These are phyloP conservation scores for Collichthys lucidus DNA, from an alignment of 2,113 vertebrate species.

Conservation along the genomic window DNA sequence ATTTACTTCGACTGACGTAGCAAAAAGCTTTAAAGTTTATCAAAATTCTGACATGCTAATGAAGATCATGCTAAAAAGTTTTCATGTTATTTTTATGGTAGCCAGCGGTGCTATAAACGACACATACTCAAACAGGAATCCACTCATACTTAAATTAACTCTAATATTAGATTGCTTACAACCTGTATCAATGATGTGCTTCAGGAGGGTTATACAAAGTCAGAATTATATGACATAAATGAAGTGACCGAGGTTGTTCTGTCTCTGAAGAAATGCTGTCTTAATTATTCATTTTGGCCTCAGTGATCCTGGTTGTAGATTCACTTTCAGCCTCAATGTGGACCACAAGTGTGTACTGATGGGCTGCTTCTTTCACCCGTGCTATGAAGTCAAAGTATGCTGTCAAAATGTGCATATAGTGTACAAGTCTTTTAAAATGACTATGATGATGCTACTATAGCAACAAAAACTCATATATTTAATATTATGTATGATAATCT, in stretches of 20 bases:
- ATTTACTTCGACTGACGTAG: neutral
- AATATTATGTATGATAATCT: slow-evolving; percentile 32
- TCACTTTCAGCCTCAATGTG: neutral
- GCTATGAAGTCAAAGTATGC: neutral
- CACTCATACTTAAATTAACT: neutral
- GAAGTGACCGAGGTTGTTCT: neutral
- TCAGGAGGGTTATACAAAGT: neutral
- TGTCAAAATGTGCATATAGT: slow-evolving; percentile 5
- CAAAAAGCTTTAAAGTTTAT: neutral
- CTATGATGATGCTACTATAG: neutral
- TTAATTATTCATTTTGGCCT: slow-evolving; percentile 1
- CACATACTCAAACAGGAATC: neutral
- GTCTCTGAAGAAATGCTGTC: slow-evolving; percentile 16
- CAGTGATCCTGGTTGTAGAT: slow-evolving; percentile 3
- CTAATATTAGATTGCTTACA: neutral
- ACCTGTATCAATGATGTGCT: neutral
- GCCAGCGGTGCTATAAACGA: neutral
- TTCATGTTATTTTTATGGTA: neutral
- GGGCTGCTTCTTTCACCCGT: neutral
- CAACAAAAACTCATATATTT: neutral
- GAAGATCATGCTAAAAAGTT: neutral
- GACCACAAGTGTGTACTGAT: neutral
- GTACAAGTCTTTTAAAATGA: neutral
- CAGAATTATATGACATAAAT: neutral
- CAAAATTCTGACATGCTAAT: neutral